Evolutionary conservation across 2,888 invertebrate genomes (phyloP).

Genomic region (Melitaea athalia): DNA sequence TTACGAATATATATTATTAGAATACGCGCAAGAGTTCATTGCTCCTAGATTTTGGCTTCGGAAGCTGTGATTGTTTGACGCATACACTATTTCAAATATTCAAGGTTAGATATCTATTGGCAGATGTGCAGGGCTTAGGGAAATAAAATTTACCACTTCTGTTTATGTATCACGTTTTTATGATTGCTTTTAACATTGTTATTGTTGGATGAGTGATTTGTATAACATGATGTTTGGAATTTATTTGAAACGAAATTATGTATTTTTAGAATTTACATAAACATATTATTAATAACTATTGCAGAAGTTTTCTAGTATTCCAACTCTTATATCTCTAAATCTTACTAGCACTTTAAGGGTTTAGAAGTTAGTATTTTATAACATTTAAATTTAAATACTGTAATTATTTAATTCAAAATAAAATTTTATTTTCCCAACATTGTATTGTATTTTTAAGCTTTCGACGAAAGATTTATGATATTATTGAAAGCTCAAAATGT

Average conservation of each 20-base stretch:
- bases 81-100: conserved; percentile 29
- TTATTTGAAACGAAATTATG: no score
- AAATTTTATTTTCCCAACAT: not conserved
- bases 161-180: not conserved
- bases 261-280: no score
- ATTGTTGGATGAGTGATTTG: not conserved
- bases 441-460: not conserved
- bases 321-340: no score
- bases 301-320: no score
- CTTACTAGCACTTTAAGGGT: no score
- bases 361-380: no score
- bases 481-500: not conserved
- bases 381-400: no score
- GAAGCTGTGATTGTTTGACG: conserved; percentile 31
- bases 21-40: conserved; percentile 40
- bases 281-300: no score
- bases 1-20: conserved; percentile 43
- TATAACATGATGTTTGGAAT: not conserved
- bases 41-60: conserved; percentile 35
- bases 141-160: not conserved
- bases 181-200: not conserved
- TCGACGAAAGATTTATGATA: not conserved
- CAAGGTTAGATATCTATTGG: conserved; percentile 35
- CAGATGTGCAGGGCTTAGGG: not conserved
- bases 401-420: not conserved